Base-by-base conservation (phyloP, 2,113 vertebrate genomes). In the Herpailurus yagouaroundi region DNA sequence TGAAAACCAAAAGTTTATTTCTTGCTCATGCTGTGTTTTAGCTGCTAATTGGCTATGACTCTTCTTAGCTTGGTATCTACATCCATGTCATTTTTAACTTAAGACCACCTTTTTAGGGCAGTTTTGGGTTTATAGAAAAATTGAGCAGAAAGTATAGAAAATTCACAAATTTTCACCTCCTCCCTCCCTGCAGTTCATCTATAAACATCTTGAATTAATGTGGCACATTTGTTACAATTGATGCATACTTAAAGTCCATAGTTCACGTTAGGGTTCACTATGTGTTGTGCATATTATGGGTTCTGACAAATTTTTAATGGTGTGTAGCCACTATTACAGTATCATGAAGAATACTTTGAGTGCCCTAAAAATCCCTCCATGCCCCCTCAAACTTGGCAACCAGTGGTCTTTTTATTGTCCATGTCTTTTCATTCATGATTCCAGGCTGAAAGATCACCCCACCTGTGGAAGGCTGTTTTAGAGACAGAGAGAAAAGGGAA, bases 121-220 rank as follows among this genome's bases (percentile, higher is more conserved):
- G 8, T 80, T 82, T 77, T 50, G 85, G 23, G 4, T 71, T 93
- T 85, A 86, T 41, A n/a, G 79, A 94, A 89, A 83, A 92, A 79
- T 64, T 77, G 68, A 64, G 16, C n/a, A 76, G 71, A 82, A 92
- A 71, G 38, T 77, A 52, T 12, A 60, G 52, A 60, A 87, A 82
- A 11, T 25, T 50, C 1, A 14, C 36, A 7, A 27, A 21, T 18
- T 57, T 38, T 63, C n/a, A 36, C 33, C 8, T 19, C 23, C 14
- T 14, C 14, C 12, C 18, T 3, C 14, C 8, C 57, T 60, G 57
- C 21, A 60, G 3, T 23, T 68, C 3, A 11, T 13, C 55, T 45
- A 0, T 74, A 89, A 83, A 68, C 25, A 19, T 77, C 33, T 81
- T 94, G 29, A 15, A 7, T 88, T 68, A 38, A 0, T 66, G 27